phyloP scores from a whole-genome alignment of 2,113 vertebrate species.

The Amphilophus citrinellus region DNA sequence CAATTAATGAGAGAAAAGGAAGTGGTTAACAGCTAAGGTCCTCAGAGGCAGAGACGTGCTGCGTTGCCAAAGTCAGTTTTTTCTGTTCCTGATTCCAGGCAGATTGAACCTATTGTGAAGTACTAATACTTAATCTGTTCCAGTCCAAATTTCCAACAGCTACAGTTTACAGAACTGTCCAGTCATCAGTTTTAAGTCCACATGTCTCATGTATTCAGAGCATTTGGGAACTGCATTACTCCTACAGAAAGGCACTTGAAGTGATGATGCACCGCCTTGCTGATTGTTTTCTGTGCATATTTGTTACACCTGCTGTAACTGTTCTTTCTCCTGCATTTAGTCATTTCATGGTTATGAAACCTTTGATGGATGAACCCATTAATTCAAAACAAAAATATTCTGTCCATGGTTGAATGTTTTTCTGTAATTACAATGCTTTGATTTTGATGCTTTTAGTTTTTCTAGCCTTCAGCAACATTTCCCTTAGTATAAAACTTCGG shows the following conservation, averaged over 20 bases:
- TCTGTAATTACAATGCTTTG: no score
- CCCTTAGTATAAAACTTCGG: background rate
- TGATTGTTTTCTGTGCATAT: fast-evolving
- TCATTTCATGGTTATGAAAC: background rate
- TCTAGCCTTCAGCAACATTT: background rate
- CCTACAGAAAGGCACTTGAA: background rate
- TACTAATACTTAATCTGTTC: background rate
- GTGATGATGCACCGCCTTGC: fast-evolving
- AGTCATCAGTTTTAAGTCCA: background rate
- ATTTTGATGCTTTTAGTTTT: background rate
- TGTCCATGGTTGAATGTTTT: no score
- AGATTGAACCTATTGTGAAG: background rate
- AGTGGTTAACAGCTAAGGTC: conserved; percentile 19
- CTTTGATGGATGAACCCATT: no score
- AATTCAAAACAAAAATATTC: no score
- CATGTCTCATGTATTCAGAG: no score
- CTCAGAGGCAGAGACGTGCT: conserved; percentile 12
- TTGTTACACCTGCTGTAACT: background rate
- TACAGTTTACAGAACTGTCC: background rate
- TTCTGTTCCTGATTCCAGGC: conserved; percentile 33
- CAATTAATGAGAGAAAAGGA: conserved; percentile 33
- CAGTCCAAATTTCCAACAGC: background rate
- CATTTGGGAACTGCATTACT: no score
- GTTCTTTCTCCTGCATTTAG: background rate
- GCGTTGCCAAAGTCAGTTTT: background rate